Conservation (phyloP, 2,888 invertebrate genomes). For the Tuberolachnus salignus region DNA sequence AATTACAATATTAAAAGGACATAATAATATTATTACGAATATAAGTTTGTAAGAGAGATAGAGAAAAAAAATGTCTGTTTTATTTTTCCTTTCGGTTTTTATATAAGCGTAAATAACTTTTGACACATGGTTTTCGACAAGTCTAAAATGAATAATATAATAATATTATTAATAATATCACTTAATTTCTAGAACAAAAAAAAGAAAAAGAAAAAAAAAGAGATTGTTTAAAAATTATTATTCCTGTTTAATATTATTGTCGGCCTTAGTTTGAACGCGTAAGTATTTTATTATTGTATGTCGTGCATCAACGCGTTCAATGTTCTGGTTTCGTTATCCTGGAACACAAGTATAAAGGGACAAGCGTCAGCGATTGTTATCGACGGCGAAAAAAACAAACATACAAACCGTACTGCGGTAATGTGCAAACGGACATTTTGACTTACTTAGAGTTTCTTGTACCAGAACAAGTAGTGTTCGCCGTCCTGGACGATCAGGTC, state of each 20-base stretch:
- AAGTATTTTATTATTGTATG: constrained; percentile 9
- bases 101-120: constrained; percentile 44
- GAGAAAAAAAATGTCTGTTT: constrained; percentile 26
- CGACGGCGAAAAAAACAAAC: too few relatives aligned
- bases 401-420: neutral
- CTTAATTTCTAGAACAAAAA: constrained; percentile 32
- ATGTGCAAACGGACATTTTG: constrained; percentile 3
- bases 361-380: neutral
- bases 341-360: neutral
- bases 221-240: constrained; percentile 39
- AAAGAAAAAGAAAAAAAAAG: constrained; percentile 21
- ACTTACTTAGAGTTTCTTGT: constrained; percentile 81
- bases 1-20: neutral
- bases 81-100: too few relatives aligned
- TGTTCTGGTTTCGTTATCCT: constrained; percentile 11
- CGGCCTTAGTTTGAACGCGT: constrained; percentile 30
- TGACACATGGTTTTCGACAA: constrained; percentile 54
- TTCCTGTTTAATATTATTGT: constrained; percentile 50
- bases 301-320: neutral
- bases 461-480: constrained; percentile 90
- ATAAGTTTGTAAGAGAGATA: too few relatives aligned
- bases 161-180: constrained; percentile 8
- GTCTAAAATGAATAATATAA: constrained; percentile 35
- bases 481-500: constrained; percentile 85
- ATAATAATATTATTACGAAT: neutral